Evolutionary conservation across 2,888 invertebrate genomes (phyloP).

Genomic region (Acanthosoma haemorrhoidale): DNA sequence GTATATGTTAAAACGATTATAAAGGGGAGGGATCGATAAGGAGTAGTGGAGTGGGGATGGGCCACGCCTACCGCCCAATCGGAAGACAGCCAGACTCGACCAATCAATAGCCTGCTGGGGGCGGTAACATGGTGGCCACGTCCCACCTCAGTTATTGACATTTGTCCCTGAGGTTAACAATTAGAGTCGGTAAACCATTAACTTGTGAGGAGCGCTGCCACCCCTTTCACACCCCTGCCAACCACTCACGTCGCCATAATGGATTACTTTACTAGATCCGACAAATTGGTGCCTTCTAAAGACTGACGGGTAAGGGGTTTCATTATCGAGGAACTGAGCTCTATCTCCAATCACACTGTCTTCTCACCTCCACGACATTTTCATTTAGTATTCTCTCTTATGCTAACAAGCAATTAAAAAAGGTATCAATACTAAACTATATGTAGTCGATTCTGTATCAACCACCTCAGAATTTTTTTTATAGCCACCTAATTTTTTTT

Average conservation of each 20-base stretch:
- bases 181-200: constrained; percentile 20
- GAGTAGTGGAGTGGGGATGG: neutral
- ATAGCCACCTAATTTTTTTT: too few relatives aligned
- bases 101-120: constrained; percentile 5
- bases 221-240: neutral
- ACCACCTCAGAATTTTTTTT: too few relatives aligned
- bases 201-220: constrained; percentile 11
- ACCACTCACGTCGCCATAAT: neutral
- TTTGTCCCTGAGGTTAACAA: constrained; percentile 20
- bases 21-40: constrained; percentile 3
- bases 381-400: too few relatives aligned
- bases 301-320: constrained; percentile 11
- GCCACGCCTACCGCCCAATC: constrained; percentile 14
- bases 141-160: constrained; percentile 20
- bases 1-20: neutral
- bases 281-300: neutral
- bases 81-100: neutral
- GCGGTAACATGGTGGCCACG: constrained; percentile 17
- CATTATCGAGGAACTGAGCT: neutral
- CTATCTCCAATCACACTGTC: too few relatives aligned
- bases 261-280: constrained; percentile 12
- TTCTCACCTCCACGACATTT: too few relatives aligned
- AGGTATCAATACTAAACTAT: too few relatives aligned
- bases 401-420: too few relatives aligned
- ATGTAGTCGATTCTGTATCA: too few relatives aligned